Conservation (phyloP, 2,113 vertebrate species). For the Sisor rabdophorus region DNA sequence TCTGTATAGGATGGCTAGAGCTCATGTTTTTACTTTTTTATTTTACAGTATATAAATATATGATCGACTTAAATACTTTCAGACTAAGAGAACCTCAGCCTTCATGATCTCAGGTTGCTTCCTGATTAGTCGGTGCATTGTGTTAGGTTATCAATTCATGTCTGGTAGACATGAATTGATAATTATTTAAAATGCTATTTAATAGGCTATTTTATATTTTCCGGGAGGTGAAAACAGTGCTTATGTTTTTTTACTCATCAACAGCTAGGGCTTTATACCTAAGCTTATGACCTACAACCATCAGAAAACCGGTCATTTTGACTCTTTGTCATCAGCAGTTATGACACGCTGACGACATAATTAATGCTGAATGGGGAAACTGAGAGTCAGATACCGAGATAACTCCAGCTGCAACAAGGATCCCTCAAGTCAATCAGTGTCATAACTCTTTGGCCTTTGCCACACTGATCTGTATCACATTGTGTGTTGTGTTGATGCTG, state of each 20-base stretch:
- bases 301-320: background rate
- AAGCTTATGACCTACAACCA: background rate
- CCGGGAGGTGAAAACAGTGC: background rate
- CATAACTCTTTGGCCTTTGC: background rate
- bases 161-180: background rate
- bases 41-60: background rate
- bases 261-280: background rate
- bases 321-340: background rate
- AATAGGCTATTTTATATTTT: too few relatives aligned
- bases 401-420: background rate
- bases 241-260: background rate
- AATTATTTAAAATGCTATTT: background rate
- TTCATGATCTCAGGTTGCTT: background rate
- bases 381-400: too few relatives aligned
- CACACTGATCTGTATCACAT: conserved; percentile 10
- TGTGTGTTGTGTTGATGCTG: conserved; percentile 19
- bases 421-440: background rate
- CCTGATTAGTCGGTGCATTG: background rate
- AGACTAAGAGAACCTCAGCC: background rate
- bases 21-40: background rate
- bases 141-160: background rate
- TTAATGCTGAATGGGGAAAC: background rate
- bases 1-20: background rate
- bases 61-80: background rate
- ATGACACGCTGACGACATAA: background rate